phyloP scores from a whole-genome alignment of 2,888 invertebrate genomes.

The Patella depressa region DNA sequence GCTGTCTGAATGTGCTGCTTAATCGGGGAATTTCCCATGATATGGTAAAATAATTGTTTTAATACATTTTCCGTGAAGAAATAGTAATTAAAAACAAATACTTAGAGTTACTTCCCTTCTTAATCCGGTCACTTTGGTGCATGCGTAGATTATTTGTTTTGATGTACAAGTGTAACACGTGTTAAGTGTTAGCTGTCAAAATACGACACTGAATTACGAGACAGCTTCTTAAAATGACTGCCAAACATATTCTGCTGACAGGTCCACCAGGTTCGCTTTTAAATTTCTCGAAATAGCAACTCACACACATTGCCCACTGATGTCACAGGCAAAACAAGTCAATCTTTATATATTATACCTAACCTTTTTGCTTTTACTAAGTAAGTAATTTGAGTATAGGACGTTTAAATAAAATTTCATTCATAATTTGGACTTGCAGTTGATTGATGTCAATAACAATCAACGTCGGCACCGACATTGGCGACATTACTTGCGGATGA shows the following conservation, averaged over 20 bases:
- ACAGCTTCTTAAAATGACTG: conserved; percentile 15
- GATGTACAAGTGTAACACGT: background rate
- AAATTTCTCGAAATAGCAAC: too few species aligned
- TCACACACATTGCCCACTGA: too few species aligned
- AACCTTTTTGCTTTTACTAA: too few species aligned
- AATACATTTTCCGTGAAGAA: too few species aligned
- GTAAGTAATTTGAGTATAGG: too few species aligned
- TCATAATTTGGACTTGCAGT: background rate
- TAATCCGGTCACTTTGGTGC: background rate
- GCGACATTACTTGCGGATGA: too few species aligned
- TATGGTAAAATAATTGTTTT: conserved; percentile 16
- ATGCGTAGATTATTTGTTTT: conserved; percentile 20
- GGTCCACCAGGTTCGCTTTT: conserved; percentile 46
- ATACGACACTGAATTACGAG: background rate
- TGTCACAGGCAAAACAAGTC: too few species aligned
- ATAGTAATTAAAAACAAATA: too few species aligned
- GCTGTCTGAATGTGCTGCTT: conserved; percentile 94
- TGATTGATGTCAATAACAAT: background rate
- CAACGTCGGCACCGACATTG: too few species aligned
- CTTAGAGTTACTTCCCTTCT: conserved; percentile 8
- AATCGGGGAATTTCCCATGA: conserved; percentile 89
- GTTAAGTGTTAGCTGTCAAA: background rate
- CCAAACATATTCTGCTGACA: conserved; percentile 48
- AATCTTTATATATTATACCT: background rate
- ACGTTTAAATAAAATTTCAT: background rate